These are phyloP conservation scores for Bothrops jararaca DNA, from an alignment of 2,113 vertebrate genomes.

Conservation along the genomic window DNA sequence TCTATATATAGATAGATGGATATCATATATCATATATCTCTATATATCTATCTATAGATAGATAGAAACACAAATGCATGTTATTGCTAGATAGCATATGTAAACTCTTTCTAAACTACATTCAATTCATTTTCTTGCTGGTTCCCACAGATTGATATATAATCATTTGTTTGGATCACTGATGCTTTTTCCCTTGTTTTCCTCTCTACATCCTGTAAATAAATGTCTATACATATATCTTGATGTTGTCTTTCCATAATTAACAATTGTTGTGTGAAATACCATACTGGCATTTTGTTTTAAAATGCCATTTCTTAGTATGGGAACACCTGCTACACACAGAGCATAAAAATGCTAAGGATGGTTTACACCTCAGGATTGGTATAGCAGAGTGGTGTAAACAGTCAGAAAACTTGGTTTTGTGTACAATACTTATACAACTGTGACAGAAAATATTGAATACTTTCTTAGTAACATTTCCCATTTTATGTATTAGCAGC, in stretches of 20 bases:
- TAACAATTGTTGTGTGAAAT: conserved; percentile 73
- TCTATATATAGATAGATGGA: conserved; percentile 58
- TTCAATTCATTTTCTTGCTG: conserved; percentile 71
- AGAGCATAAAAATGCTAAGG: conserved; percentile 51
- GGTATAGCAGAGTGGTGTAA: conserved; percentile 66
- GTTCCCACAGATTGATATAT: conserved; percentile 69
- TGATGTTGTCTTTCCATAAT: conserved; percentile 79
- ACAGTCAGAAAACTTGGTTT: conserved; percentile 53
- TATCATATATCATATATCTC: not conserved
- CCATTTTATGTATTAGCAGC: conserved; percentile 30
- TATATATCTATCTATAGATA: conserved; percentile 70
- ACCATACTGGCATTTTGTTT: conserved; percentile 80
- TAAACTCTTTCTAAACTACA: conserved; percentile 72
- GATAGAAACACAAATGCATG: conserved; percentile 74
- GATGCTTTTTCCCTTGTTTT: conserved; percentile 59
- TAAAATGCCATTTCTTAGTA: conserved; percentile 76
- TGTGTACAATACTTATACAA: not conserved
- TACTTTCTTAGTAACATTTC: conserved; percentile 26
- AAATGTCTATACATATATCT: conserved; percentile 73
- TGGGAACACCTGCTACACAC: conserved; percentile 75
- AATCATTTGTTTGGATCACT: conserved; percentile 67
- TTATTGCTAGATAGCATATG: conserved; percentile 74
- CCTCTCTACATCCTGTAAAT: conserved; percentile 67
- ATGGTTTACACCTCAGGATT: conserved; percentile 69
- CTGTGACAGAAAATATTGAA: conserved; percentile 47